phyloP scores from a whole-genome alignment of 1,140 invertebrate genomes.

The Zaprionus ghesquierei region DNA sequence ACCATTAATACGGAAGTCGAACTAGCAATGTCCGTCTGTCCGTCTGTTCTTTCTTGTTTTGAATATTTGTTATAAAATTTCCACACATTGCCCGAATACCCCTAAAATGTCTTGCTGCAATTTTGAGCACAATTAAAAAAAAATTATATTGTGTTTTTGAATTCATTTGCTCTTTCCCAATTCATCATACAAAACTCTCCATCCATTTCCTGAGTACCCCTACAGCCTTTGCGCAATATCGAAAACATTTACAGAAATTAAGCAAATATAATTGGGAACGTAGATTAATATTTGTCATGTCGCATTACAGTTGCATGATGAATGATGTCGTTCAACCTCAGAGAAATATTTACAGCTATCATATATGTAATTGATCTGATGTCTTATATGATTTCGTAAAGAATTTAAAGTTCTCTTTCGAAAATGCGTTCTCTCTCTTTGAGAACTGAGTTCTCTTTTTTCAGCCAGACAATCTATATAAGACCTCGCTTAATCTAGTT shows the following conservation, averaged over 20 bases:
- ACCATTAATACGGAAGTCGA: too few species aligned
- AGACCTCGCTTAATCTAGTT: constrained; percentile 18
- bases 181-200: background rate
- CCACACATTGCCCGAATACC: background rate
- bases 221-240: background rate
- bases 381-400: background rate
- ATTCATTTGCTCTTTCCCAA: background rate
- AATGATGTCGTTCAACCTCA: constrained; percentile 1
- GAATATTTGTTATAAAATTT: background rate
- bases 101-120: background rate
- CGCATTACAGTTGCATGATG: background rate
- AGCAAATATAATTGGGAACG: background rate
- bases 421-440: background rate
- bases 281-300: background rate
- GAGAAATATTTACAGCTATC: background rate
- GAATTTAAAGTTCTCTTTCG: background rate
- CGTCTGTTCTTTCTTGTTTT: too few species aligned
- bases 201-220: background rate
- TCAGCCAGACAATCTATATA: background rate
- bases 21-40: too few species aligned
- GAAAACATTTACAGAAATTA: background rate
- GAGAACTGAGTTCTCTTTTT: background rate
- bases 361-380: background rate
- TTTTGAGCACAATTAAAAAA: background rate
- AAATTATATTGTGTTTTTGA: too few species aligned